Conservation (phyloP, 2,797 vertebrate genomes). For the Miichthys miiuy region DNA sequence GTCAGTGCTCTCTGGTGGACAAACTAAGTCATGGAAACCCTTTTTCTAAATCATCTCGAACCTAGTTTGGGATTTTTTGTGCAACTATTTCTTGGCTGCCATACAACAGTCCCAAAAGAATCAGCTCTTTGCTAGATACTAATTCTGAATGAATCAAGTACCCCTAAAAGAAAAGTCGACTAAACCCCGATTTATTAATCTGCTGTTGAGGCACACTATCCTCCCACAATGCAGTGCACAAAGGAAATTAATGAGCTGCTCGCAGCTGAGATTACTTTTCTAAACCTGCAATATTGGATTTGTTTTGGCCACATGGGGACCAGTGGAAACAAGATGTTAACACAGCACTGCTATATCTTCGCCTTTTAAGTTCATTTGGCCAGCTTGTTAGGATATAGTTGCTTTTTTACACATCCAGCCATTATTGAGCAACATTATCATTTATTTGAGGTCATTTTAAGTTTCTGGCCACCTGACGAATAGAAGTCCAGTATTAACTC, state of each 20-base stretch:
- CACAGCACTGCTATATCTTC: background rate
- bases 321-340: background rate
- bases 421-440: background rate
- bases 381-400: background rate
- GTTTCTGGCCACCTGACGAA: background rate
- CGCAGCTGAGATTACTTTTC: background rate
- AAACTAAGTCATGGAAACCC: background rate
- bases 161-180: background rate
- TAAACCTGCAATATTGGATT: background rate
- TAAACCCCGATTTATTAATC: background rate
- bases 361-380: background rate
- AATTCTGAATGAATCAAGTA: too few species aligned
- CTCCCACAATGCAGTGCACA: background rate
- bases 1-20: conserved; percentile 9
- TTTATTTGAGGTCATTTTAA: background rate
- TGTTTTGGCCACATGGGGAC: background rate
- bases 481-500: background rate
- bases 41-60: background rate
- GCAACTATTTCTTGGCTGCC: background rate
- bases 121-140: background rate
- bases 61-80: background rate
- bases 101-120: background rate
- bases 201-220: background rate
- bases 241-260: background rate
- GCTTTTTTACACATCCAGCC: background rate